Evolutionary conservation across 2,113 vertebrate genomes (phyloP).

Genomic region (Nothocercus julius): DNA sequence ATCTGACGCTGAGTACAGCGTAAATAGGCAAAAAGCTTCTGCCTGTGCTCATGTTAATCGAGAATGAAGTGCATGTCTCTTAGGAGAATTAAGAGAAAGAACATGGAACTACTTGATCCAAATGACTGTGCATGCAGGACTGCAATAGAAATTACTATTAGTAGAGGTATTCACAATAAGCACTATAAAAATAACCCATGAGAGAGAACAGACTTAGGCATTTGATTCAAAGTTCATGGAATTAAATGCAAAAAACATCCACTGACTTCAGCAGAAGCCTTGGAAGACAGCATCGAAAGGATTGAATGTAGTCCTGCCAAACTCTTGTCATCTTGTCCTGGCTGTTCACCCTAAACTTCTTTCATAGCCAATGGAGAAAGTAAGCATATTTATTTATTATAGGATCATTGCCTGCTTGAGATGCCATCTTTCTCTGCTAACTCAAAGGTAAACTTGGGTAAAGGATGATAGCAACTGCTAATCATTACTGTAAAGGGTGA

Average conservation of each 20-base stretch:
- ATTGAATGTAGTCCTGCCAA: background rate
- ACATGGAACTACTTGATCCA: rapidly evolving
- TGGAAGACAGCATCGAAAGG: background rate
- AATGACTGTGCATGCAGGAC: background rate
- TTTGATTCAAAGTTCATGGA: background rate
- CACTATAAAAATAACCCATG: background rate
- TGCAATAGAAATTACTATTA: background rate
- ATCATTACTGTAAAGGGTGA: rapidly evolving
- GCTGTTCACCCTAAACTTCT: background rate
- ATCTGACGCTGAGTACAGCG: background rate
- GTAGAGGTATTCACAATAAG: background rate
- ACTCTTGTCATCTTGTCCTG: background rate
- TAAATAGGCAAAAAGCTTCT: background rate
- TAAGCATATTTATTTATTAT: background rate
- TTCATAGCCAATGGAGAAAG: background rate
- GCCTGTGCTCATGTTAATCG: background rate
- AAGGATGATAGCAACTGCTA: too few relatives aligned
- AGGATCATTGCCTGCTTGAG: background rate
- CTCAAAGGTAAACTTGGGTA: background rate
- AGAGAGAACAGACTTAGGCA: background rate
- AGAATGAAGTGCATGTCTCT: rapidly evolving
- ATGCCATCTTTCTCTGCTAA: background rate
- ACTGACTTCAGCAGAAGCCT: background rate
- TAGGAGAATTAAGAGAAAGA: background rate
- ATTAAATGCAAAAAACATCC: background rate